Base-by-base conservation (phyloP, 2,797 vertebrate species). In the Takifugu rubripes region DNA sequence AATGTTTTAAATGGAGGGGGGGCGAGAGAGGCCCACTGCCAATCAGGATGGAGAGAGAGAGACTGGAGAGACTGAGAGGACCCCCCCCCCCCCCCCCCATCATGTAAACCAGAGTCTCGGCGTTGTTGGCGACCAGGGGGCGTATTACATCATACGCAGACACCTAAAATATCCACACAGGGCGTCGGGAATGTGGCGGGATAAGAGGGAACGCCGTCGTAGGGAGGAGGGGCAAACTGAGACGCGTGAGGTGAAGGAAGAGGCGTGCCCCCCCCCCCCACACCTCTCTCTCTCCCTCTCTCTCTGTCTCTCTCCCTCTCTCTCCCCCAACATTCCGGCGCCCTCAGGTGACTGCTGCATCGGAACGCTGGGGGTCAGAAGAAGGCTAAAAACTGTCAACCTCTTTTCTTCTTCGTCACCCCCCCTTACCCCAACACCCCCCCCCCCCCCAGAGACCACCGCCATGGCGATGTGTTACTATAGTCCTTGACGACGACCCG, bases 1-100 rank as follows among this genome's bases (percentile, higher is more conserved):
- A 12, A 61, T 42, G 49, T 91, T 93, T 78, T 93, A 86, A 84
- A 74, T 16, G 52, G 49, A 50, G 49, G 33, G 17, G 56, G 48
- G n/a, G 40, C 46, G 56, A 44, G 52, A 70, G 52, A 71, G 70
- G 75, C 66, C 61, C 51, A 64, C 73, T 65, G 66, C 72, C 70
- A 70, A 61, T 24, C 52, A 17, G 24, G 25, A 57, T 67, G 44
- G 29, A 63, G 44, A 58, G 48, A 36, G 45, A 8, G 2, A 44
- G 24, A 49, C 14, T 25, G 54, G 45, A 8, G 2, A 40, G 24
- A 49, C 14, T 25, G 54, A 43, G 53, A 15, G 43, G 47, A 50
- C 3, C 44, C 7, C 17, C 47, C n/a, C n/a, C n/a, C n/a, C n/a
- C n/a, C n/a, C n/a, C 49, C 44, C 40, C 12, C 24, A 21, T 45